Evolutionary conservation across 1,140 invertebrate species (phyloP), one percentile per base, ranked within the genome.

Genomic region (Trichogramma pretiosum): DNA sequence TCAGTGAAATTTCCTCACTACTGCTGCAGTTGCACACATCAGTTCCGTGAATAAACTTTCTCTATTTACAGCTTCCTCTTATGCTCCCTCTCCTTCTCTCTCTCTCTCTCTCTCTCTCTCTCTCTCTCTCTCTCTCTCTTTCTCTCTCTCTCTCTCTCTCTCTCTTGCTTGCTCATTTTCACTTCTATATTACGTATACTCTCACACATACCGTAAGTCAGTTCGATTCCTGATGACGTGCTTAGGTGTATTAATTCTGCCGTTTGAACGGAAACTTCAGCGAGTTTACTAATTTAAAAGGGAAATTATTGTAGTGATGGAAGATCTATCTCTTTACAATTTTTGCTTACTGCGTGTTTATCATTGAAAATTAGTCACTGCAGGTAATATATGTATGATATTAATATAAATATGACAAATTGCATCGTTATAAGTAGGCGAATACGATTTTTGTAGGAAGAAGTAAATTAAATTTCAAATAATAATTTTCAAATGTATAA

Each of bases 81-180:
- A n/a, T n/a, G n/a, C 22, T 34, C 35, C 40, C 26, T 34, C 22
- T 46, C 37, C 41, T 35, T 48, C 30, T 33, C 43, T 44, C 30
- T 9, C 18, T 13, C 38, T 35, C 16, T 40, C 36, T 48, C 30
- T 35, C 49, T 54, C 30, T 9, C 18, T n/a, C 36, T 32, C 17
- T 41, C 35, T 48, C 33, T 37, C 46, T 55, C 53, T 44, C 21
- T 41, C 34, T 22, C 36, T 17, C 33, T 36, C 32, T n/a, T 18
- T 56, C 53, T 52, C 46, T 44, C 43, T 52, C 48, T 57, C 54
- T 52, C 50, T 57, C 45, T 37, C 35, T 37, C 14, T 3, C 18
- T 16, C 17, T 18, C 8, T 21, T 18, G 16, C 4, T 37, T 21
- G 13, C 17, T 37, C 35, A 18, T 16, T 37, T 16, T 37, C 35